phyloP scores from a whole-genome alignment of 2,888 invertebrate species.

The Pollenia angustigena region DNA sequence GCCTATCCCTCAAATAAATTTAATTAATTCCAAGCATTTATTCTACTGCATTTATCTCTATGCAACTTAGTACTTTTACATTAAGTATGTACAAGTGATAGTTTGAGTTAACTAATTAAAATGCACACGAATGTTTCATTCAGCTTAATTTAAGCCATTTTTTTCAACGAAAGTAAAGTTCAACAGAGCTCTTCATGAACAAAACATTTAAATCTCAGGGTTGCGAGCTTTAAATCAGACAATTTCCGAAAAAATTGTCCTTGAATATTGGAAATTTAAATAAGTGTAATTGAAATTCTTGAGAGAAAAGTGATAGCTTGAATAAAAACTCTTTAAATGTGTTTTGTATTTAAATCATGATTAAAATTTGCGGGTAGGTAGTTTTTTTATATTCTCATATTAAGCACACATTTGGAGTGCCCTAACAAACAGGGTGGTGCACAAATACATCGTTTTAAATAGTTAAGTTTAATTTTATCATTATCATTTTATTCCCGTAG shows the following conservation, averaged over 20 bases:
- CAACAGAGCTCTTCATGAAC: neutral
- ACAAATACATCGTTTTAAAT: too few relatives aligned
- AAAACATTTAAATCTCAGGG: constrained; percentile 33
- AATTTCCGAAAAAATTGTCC: neutral
- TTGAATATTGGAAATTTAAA: neutral
- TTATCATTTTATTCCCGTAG: too few relatives aligned
- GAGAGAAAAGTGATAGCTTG: too few relatives aligned
- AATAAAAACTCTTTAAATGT: too few relatives aligned
- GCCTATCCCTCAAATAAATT: neutral
- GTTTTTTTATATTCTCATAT: too few relatives aligned
- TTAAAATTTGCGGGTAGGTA: too few relatives aligned
- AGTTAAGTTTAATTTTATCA: too few relatives aligned
- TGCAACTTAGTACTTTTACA: neutral
- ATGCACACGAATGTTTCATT: constrained; percentile 47
- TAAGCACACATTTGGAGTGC: too few relatives aligned
- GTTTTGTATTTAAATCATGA: too few relatives aligned
- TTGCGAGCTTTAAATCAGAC: too few relatives aligned
- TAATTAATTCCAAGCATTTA: constrained; percentile 13
- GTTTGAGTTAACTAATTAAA: constrained; percentile 52
- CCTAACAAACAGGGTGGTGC: too few relatives aligned
- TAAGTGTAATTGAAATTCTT: neutral
- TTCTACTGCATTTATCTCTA: constrained; percentile 24
- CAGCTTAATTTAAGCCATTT: constrained; percentile 32
- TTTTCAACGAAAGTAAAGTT: constrained; percentile 22
- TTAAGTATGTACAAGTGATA: constrained; percentile 29